Evolutionary conservation across 2,888 invertebrate genomes (phyloP), one percentile per base, ranked within the genome.

Genomic region (Tubulanus polymorphus): DNA sequence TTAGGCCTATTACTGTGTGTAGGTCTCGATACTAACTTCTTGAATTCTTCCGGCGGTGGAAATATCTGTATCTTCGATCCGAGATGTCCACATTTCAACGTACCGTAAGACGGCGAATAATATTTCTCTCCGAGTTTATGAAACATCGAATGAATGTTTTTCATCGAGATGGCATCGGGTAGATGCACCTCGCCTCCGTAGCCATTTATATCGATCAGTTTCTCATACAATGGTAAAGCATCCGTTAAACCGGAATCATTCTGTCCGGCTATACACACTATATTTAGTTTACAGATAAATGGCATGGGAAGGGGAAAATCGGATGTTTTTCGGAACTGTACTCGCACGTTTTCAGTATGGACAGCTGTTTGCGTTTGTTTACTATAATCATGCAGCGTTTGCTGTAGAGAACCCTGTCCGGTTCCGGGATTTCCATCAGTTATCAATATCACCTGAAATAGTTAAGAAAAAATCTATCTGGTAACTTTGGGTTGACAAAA

Each of bases 381-480:
- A 5, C 3, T 15, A 15, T 8, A 41, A 8, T 41, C 41, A 20
- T 75, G 68, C 8, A 78, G 75, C 0, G 85, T 85, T 53, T 83
- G 82, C 51, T 84, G 82, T 2, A 89, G 74, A 0, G 87, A 87
- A 66, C 85, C 85, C 2, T 83, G 80, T 2, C 87, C 87, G 41
- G 86, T 80, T 25, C 89, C 89, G 29, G 85, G 81, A 59, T 85
- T 86, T 25, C 89, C 90, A 80, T 90, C 90, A 0, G 90, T 89
- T 35, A 91, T 84, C 30, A 89, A 75, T 28, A 90, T 81, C 25
- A 88, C 80, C 85, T 86, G 55, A 3, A 64, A 60, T 30, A 47
- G n/a, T 27, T n/a, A n/a, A 60, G 48, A 48, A 49, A 25, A 50
- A 18, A 18, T 10, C 10, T 8, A 12, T 35, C 18, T 41, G n/a